A percentile compares a stretch with the other conserved stretches of the same genome.
Conservation (phyloP, 2,797 vertebrate genomes). For the Micromesistius poutassou region DNA sequence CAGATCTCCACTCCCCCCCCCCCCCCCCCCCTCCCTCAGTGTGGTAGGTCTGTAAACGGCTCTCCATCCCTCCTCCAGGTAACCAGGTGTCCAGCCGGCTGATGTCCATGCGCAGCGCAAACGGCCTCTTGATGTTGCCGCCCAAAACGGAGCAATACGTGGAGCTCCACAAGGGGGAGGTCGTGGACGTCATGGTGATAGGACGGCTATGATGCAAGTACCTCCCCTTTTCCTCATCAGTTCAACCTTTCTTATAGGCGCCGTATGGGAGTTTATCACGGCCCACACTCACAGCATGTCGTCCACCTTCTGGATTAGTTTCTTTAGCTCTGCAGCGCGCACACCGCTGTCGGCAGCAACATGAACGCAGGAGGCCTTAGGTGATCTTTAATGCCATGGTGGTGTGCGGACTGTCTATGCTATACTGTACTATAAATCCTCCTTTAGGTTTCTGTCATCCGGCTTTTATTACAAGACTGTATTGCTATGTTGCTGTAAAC, state of each 20-base stretch:
- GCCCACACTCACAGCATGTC: no score
- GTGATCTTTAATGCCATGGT: no score
- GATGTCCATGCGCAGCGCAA: constrained; percentile 99
- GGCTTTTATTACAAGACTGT: no score
- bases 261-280: not conserved
- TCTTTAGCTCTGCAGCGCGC: no score
- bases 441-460: no score
- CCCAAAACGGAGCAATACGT: constrained; percentile 99
- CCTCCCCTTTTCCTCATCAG: not conserved
- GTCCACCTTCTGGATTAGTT: no score
- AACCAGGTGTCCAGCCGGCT: constrained; percentile 98
- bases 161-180: constrained; percentile 97
- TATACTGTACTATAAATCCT: no score
- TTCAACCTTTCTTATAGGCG: not conserved
- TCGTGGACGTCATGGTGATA: constrained; percentile 99
- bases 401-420: no score
- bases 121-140: constrained; percentile 97
- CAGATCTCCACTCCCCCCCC: not conserved
- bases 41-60: not conserved
- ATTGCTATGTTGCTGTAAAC: no score
- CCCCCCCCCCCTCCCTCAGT: not conserved
- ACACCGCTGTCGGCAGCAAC: no score
- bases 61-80: constrained; percentile 63
- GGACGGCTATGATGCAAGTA: constrained; percentile 94
- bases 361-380: no score